Evolutionary conservation across 1,140 invertebrate species (phyloP).

Genomic region (Proctacanthus coquilletti): DNA sequence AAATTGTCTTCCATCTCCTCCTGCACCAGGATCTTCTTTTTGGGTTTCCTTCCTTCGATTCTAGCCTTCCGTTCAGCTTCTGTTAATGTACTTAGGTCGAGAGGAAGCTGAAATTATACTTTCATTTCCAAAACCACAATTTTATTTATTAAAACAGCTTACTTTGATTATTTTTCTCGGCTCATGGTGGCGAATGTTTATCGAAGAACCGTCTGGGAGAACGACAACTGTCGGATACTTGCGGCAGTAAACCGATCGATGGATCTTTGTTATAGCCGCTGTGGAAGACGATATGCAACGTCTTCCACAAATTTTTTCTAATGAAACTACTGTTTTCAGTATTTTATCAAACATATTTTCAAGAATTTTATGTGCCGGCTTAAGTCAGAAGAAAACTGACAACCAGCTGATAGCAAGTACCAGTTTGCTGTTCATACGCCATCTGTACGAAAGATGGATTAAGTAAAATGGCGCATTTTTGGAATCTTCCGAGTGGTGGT

Average conservation of each 20-base stretch:
- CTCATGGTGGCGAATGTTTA: conserved; percentile 64
- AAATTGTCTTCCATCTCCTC: conserved; percentile 65
- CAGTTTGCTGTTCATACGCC: too few species aligned
- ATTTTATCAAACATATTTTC: too few species aligned
- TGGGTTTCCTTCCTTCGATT: conserved; percentile 53
- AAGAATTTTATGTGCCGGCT: too few species aligned
- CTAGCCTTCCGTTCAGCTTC: conserved; percentile 49
- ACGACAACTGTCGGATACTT: conserved; percentile 63
- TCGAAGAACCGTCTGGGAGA: conserved; percentile 66
- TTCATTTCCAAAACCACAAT: too few species aligned
- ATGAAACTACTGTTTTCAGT: too few species aligned
- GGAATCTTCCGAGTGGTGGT: too few species aligned
- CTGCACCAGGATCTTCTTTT: conserved; percentile 52
- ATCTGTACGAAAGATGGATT: too few species aligned
- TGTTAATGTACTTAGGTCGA: conserved; percentile 51
- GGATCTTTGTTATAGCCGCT: conserved; percentile 51
- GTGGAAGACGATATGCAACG: conserved; percentile 28
- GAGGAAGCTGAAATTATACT: conserved; percentile 48
- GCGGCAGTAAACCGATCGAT: conserved; percentile 48
- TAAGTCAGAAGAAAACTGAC: too few species aligned
- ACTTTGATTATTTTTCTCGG: conserved; percentile 73
- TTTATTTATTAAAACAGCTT: too few species aligned
- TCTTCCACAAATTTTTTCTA: too few species aligned
- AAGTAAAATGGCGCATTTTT: too few species aligned
- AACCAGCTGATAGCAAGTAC: too few species aligned